These are phyloP conservation scores for Semnornis frantzii DNA, from an alignment of 2,113 vertebrate species.

Conservation along the genomic window DNA sequence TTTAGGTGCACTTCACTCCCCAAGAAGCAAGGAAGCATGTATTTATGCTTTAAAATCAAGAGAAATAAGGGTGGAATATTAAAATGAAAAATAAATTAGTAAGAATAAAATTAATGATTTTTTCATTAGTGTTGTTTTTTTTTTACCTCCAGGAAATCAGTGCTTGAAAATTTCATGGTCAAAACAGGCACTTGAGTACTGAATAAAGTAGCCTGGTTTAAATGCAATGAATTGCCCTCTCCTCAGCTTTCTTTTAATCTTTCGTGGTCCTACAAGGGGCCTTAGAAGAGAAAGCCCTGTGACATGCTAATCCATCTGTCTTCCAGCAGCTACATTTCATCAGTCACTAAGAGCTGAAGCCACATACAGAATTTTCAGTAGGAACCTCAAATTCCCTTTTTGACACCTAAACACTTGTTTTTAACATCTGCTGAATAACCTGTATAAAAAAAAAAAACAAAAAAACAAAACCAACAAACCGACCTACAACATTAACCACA, in stretches of 20 bases:
- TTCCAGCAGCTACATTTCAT: background rate
- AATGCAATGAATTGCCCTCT: slow-evolving; percentile 34
- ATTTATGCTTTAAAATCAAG: background rate
- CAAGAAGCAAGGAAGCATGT: background rate
- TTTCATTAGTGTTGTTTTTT: background rate
- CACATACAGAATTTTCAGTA: background rate
- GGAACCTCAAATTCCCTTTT: slow-evolving; percentile 4
- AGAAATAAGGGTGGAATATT: background rate
- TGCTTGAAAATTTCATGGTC: slow-evolving; percentile 16
- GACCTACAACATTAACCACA: background rate
- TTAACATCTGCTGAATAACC: slow-evolving; percentile 5
- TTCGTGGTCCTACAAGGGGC: slow-evolving; percentile 32
- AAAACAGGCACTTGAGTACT: slow-evolving; percentile 30
- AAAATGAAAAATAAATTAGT: background rate
- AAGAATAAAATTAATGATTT: background rate
- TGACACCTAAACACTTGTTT: slow-evolving; percentile 1
- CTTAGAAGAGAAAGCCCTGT: slow-evolving; percentile 35
- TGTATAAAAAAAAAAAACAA: background rate
- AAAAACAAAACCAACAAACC: background rate
- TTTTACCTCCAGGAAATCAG: background rate
- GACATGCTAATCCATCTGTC: slow-evolving; percentile 29
- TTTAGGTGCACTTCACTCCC: background rate
- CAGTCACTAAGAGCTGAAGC: background rate
- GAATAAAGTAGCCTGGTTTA: slow-evolving; percentile 22
- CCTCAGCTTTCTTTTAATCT: slow-evolving; percentile 46